Conservation (phyloP, 2,888 invertebrate genomes). For the Agapostemon virescens region DNA sequence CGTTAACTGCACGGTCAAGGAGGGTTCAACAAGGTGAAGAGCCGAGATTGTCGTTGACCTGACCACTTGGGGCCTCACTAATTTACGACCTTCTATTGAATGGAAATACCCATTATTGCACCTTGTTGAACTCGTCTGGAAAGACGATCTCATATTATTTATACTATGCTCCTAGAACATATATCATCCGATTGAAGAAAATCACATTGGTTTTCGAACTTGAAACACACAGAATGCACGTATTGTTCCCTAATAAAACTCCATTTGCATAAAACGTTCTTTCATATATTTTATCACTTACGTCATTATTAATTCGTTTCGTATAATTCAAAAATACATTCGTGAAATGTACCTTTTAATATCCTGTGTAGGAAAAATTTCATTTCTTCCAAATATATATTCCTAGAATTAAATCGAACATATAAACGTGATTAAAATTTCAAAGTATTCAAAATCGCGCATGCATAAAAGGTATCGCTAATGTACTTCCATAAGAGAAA, state of each 20-base stretch:
- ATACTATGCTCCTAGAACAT: not conserved
- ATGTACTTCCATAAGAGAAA: not conserved
- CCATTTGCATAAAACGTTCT: not conserved
- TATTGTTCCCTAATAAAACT: not conserved
- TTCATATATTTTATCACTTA: not conserved
- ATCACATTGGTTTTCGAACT: not conserved
- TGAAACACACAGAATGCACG: not conserved
- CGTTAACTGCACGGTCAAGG: constrained; percentile 10
- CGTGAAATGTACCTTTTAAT: not conserved
- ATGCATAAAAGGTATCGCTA: not conserved
- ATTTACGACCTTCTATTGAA: constrained; percentile 15
- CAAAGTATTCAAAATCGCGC: not conserved
- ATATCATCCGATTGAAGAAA: not conserved
- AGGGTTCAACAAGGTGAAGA: constrained; percentile 2
- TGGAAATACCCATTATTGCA: constrained; percentile 13
- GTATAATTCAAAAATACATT: not conserved
- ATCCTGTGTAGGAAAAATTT: too few relatives aligned
- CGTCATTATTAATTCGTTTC: not conserved
- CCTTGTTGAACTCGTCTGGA: not conserved
- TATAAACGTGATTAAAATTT: not conserved
- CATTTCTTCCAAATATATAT: not conserved
- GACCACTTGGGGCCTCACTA: constrained; percentile 9
- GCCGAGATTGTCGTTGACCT: constrained; percentile 11
- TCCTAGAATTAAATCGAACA: not conserved
- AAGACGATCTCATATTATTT: constrained; percentile 9